phyloP scores from a whole-genome alignment of 2,797 vertebrate genomes.

The Lindbergichthys nudifrons region DNA sequence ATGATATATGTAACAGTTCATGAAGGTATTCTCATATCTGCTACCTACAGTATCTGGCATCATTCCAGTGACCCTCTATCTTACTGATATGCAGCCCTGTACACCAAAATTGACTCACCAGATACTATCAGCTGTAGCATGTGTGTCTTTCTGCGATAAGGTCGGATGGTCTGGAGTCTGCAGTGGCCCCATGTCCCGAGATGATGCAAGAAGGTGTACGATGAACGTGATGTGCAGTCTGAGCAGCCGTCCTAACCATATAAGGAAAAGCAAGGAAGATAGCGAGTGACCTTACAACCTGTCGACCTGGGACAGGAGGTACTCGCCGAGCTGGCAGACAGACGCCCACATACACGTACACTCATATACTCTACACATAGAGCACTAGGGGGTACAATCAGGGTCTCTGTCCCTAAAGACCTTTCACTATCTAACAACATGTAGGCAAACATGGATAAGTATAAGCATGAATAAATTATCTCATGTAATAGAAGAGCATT shows the following conservation, averaged over 20 bases:
- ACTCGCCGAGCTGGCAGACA: conserved; percentile 6
- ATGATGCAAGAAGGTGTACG: conserved; percentile 59
- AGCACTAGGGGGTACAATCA: neutral
- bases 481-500: neutral
- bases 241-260: conserved; percentile 49
- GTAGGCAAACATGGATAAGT: neutral
- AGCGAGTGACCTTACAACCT: conserved; percentile 31
- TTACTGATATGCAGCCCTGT: neutral
- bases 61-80: neutral
- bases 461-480: neutral
- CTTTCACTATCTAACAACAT: neutral
- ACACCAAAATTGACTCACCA: neutral
- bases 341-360: neutral
- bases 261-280: conserved; percentile 44
- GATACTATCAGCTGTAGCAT: conserved; percentile 35
- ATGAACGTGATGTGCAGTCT: conserved; percentile 26
- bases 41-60: neutral
- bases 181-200: conserved; percentile 50
- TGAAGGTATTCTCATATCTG: neutral
- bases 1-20: conserved; percentile 1
- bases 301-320: conserved; percentile 6
- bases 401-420: neutral
- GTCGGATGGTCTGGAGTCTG: conserved; percentile 32
- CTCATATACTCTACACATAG: neutral
- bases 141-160: conserved; percentile 42